Evolutionary conservation across 2,113 vertebrate genomes (phyloP), one percentile per base, ranked within the genome.

Genomic region (Seriola rivoliana): DNA sequence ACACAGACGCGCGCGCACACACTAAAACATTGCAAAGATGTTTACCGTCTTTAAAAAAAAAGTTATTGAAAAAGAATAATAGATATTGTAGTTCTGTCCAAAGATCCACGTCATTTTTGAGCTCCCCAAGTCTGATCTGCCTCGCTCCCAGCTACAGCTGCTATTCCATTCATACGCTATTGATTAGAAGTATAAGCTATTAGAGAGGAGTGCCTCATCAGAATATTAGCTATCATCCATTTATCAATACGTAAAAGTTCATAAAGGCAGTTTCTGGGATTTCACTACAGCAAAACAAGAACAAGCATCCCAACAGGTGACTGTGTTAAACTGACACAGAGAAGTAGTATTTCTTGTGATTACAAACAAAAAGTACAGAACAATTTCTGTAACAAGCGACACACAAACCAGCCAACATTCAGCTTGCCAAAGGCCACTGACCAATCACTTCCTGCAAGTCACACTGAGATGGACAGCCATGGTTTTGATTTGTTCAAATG

Each of bases 11-110:
- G 76, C 86, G 23, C 84, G 58, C 87, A 82, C 87, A 91, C 91
- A 85, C 84, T 74, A 84, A 91, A 92, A 93, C 88, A 82, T 85
- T 86, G 88, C 86, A 90, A 90, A 92, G 84, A 90, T 83, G 83
- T 89, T 82, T 70, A 88, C 40, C 2, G 42, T 79, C 36, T 78
- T 84, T 52, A 52, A 70, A 66, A 87, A 77, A 85, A 55, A 66
- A 65, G n/a, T 81, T 67, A 84, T 69, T 81, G 65, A 85, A 90
- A 91, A 87, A 88, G 60, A 87, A 81, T 5, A 75, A 63, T 74
- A 86, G 85, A 84, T 77, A 91, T 78, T 87, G 75, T 92, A 77
- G 78, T 87, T 90, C 78, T 86, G 71, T 93, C 87, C 86, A 91
- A 93, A 87, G 84, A 92, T 82, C 81, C 82, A 48, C 14, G 16